Base-by-base conservation (phyloP, 1,140 invertebrate genomes). In the Dinothrombium tinctorium region DNA sequence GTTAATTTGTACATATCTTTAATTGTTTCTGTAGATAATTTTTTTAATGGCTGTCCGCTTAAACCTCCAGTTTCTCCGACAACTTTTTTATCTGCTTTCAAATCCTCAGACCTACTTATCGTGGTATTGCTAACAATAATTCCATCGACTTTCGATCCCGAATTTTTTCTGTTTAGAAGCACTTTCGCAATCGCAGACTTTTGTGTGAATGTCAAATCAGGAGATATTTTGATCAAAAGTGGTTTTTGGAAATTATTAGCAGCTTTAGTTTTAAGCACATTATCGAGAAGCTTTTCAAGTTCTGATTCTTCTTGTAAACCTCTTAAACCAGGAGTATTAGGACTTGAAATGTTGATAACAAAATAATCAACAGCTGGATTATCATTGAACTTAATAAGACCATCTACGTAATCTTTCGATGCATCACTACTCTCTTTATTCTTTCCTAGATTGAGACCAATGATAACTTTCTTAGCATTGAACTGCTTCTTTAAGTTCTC, bases 91-190 rank as follows among this genome's bases (percentile, higher is more conserved):
- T 51, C 26, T 12, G n/a, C n/a, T 14, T 25, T 50, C 59, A 36
- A 21, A 8, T 64, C 40, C 52, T 49, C 37, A 12, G 67, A 65
- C 41, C 89, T 65, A 4, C 66, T 58, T 21, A 81, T 60, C 1
- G 89, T 98, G 6, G 92, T 96, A 57, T 99, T 99, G 1, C 76
- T 76, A 8, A 98, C 69, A 40, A 99, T 77, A 3, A 99, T 56
- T 1, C 92, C 94, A 66, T 96, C 90, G 2, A 98, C 69, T 52
- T 63, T 61, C 43, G 46, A 71, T 71, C 51, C 65, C 42, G 2
- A 12, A n/a, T 40, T 37, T 7, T 37, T 24, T 33, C 53, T 49
- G 24, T 46, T 41, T 4, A 47, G 39, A 41, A 66, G 51, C 17
- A 68, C 72, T 42, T 69, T 58, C 0, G 76, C 76, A 52, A 99